Conservation (phyloP, 2,113 vertebrate species). For the Vulpes vulpes region DNA sequence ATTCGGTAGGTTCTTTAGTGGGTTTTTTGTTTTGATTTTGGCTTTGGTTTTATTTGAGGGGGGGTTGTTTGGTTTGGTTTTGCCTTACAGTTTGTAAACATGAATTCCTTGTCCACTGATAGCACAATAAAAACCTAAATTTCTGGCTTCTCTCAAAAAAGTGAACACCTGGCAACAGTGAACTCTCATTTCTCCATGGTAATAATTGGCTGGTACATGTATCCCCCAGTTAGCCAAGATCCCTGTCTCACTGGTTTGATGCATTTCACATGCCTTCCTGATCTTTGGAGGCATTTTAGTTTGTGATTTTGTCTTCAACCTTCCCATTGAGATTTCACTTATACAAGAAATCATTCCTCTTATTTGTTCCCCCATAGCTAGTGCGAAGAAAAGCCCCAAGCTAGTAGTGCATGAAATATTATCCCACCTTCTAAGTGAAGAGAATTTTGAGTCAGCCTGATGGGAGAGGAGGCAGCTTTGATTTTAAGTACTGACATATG, state of each 20-base stretch:
- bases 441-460: neutral
- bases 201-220: neutral
- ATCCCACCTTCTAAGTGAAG: neutral
- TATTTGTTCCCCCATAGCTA: neutral
- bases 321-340: neutral
- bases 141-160: neutral
- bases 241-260: neutral
- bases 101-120: neutral
- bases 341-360: neutral
- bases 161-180: neutral
- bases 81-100: neutral
- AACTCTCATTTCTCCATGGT: neutral
- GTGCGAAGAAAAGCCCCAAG: neutral
- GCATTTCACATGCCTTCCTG: neutral
- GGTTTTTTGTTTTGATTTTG: neutral
- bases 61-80: neutral
- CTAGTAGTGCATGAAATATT: neutral
- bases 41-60: neutral
- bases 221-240: neutral
- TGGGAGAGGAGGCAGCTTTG: neutral
- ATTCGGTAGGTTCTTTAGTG: neutral
- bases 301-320: neutral
- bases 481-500: neutral
- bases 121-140: neutral
- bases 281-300: neutral